Base-by-base conservation (phyloP, 1,140 invertebrate genomes). In the Andrena cerasifolii region DNA sequence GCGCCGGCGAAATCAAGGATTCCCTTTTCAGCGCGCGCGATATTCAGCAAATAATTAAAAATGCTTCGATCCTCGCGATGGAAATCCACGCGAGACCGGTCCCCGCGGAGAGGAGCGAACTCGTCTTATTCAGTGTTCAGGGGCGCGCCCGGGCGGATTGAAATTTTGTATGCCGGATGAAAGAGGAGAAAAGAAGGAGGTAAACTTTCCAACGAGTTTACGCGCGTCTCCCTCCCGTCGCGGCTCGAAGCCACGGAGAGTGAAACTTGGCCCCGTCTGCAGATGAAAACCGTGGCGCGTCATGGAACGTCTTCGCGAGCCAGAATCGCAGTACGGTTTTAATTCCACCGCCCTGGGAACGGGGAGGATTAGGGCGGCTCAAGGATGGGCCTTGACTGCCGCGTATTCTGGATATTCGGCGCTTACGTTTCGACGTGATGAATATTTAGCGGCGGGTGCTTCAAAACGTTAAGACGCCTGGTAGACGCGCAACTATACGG, bases 391-490 rank as follows among this genome's bases (percentile, higher is more conserved):
- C 54, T 75, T 36, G 68, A 70, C 66, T 80, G 47, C 53, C 63
- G 53, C 21, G 56, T 36, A 49, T 47, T 75, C 40, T 36, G 51
- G 21, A 73, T 71, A 80, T 85, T 85, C 76, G 59, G 56, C 73
- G 74, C 77, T 85, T 78, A 81, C 71, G 79, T 80, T 78, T 79
- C 72, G 67, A 74, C 61, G 71, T 51, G 61, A 78, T 87, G 80
- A 85, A 85, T 85, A 85, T 85, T 85, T 85, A 85, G 74, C 65
- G 54, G 54, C 59, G 76, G 36, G 70, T 63, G 74, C 61, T 85
- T 78, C 49, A 51, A 72, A 79, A 85, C 31, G 67, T 85, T 85
- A 82, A 85, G 78, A 76, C 70, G 82, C 71, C 36, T 72, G 43
- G 66, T 40, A 83, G 81, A 83, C 76, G 77, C 21, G 66, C 68